Base-by-base conservation (phyloP, 2,797 vertebrate genomes). In the Enteromius paludinosus region DNA sequence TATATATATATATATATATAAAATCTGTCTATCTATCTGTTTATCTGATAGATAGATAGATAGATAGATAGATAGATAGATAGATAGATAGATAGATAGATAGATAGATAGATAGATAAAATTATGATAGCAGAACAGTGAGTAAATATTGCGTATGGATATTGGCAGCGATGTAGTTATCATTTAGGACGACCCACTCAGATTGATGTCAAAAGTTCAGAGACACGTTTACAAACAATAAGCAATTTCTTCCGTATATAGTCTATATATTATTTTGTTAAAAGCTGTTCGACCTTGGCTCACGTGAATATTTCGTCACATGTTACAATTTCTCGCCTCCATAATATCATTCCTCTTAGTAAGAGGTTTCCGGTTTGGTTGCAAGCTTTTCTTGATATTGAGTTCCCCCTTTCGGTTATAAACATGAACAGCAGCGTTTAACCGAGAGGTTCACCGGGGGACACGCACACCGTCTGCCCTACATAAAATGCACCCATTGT, bases 381-480 rank as follows among this genome's bases (percentile, higher is more conserved):
- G 56, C 12, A 18, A 45, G 33, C 61, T 71, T 84, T 72, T 41
- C 54, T 81, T 85, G 81, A 49, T 73, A 71, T 30, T 43, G 78
- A 35, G 83, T 75, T 65, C 87, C 87, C 85, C 68, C 87, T 88
- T 52, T 77, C 81, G 87, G 83, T 41, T 41, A 4, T 23, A 64
- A 15, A 23, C 45, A 1, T 2, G 33, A 78, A 86, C 43, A 81
- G 76, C 87, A 83, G 3, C 71, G 17, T 85, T 54, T 66, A 12
- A 38, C 25, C 41, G 81, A 54, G 64, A 79, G 81, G 87, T 88
- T 88, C 87, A 88, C 83, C 65, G 83, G 81, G 87, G 87, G 87
- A 88, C 87, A 86, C 75, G 70, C 71, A 70, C 85, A 72, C 81
- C 74, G 83, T 83, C 87, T 88, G 87, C 83, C 87, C 87, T 88